Percentiles rank a stretch among this genome's conserved stretches.
phyloP scores from a whole-genome alignment of 2,797 vertebrate species.

The Pampus argenteus region DNA sequence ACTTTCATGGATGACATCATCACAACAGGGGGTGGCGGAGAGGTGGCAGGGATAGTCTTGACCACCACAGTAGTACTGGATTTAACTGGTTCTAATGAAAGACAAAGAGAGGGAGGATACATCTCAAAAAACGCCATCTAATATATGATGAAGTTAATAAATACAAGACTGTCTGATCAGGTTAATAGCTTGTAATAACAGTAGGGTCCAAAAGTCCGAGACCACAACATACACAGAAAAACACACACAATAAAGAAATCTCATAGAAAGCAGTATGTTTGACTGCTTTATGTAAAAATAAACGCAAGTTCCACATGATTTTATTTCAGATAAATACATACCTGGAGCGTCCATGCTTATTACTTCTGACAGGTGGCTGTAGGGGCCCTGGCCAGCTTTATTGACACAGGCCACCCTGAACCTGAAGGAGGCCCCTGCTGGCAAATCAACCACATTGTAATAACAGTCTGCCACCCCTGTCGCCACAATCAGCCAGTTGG shows the following conservation, averaged over 20 bases:
- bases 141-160: neutral
- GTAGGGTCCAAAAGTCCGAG: too few relatives aligned
- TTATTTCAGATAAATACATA: conserved; percentile 53
- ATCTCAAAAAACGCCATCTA: neutral
- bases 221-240: too few relatives aligned
- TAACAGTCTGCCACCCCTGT: conserved; percentile 94
- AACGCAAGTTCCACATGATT: neutral
- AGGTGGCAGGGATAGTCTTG: conserved; percentile 65
- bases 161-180: neutral
- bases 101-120: conserved; percentile 14
- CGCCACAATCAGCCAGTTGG: conserved; percentile 90
- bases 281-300: neutral
- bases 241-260: too few relatives aligned
- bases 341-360: conserved; percentile 87
- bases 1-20: conserved; percentile 85
- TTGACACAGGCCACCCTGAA: conserved; percentile 98
- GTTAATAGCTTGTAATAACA: neutral
- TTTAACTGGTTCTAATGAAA: conserved; percentile 75
- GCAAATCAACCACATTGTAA: conserved; percentile 92
- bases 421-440: conserved; percentile 81
- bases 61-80: conserved; percentile 78
- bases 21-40: conserved; percentile 72
- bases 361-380: conserved; percentile 90
- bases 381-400: conserved; percentile 95
- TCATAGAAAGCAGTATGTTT: neutral